phyloP scores from a whole-genome alignment of 1,140 invertebrate species.

The Liolophura sinensis region DNA sequence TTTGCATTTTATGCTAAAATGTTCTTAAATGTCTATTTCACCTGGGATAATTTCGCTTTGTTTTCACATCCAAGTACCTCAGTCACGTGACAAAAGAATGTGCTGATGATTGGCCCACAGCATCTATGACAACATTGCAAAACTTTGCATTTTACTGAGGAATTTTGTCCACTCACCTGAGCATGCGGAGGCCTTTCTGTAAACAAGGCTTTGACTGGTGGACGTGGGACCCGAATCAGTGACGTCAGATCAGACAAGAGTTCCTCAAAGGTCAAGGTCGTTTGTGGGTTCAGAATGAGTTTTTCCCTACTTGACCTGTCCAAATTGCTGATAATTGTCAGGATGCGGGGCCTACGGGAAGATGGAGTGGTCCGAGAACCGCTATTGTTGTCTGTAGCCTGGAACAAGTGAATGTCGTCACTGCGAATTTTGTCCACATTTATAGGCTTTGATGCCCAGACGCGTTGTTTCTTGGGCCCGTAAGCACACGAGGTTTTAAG shows the following conservation, averaged over 20 bases:
- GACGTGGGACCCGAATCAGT: slow-evolving; percentile 33
- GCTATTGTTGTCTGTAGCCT: slow-evolving; percentile 9
- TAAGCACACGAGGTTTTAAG: slow-evolving; percentile 60
- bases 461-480: slow-evolving; percentile 37
- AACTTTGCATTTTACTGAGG: too few species aligned
- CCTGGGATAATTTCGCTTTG: too few species aligned
- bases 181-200: slow-evolving; percentile 38
- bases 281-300: slow-evolving; percentile 81
- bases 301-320: slow-evolving; percentile 45
- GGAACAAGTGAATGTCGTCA: slow-evolving; percentile 33
- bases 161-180: slow-evolving; percentile 31
- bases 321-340: slow-evolving; percentile 50
- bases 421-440: slow-evolving; percentile 27
- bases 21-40: too few species aligned
- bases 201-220: slow-evolving; percentile 40
- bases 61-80: too few species aligned
- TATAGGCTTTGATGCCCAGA: slow-evolving; percentile 34
- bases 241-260: slow-evolving; percentile 77
- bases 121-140: too few species aligned
- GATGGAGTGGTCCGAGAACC: slow-evolving; percentile 4
- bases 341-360: slow-evolving; percentile 27
- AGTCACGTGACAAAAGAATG: too few species aligned
- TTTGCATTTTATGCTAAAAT: too few species aligned
- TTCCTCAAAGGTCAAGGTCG: slow-evolving; percentile 85
- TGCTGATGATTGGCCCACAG: too few species aligned